These are phyloP conservation scores for Brachionus sp. DNA, from an alignment of 1,140 invertebrate genomes.

Conservation along the genomic window DNA sequence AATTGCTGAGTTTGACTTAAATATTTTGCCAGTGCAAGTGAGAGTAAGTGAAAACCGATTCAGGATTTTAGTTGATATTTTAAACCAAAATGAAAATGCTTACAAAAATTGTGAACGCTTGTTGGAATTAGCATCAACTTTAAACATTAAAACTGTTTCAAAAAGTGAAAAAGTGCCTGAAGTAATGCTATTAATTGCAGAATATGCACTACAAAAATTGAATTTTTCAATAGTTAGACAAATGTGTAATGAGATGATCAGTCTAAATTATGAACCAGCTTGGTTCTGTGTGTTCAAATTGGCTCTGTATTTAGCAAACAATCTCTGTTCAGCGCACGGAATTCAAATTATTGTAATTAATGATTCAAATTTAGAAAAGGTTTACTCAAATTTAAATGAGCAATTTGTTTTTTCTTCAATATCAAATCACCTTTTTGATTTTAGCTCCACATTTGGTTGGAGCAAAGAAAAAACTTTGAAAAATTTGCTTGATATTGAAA, in stretches of 20 bases:
- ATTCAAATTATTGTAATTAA: not conserved
- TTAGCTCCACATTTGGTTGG: not conserved
- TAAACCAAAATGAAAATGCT: constrained; percentile 8
- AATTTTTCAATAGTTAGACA: constrained; percentile 3
- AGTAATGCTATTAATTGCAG: constrained; percentile 1
- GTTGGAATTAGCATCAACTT: not conserved
- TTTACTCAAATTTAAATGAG: not conserved
- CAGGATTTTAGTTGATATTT: constrained; percentile 16
- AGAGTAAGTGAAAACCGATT: not conserved
- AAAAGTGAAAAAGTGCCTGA: not conserved
- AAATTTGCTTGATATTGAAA: not conserved
- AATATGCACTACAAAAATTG: constrained; percentile 4
- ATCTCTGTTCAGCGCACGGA: not conserved
- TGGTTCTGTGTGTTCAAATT: constrained; percentile 29
- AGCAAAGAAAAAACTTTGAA: constrained; percentile 19
- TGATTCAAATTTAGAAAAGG: not conserved
- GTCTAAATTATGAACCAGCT: constrained; percentile 13
- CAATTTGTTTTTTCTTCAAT: constrained; percentile 5
- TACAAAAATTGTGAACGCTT: constrained; percentile 16
- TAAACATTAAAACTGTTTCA: not conserved
- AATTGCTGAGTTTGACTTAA: not conserved
- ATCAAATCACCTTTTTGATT: not conserved
- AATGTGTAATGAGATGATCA: constrained; percentile 16
- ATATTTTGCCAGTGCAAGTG: constrained; percentile 31
- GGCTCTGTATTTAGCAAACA: not conserved